Evolutionary conservation across 2,888 invertebrate genomes (phyloP).

Genomic region (Isotomurus palustris): DNA sequence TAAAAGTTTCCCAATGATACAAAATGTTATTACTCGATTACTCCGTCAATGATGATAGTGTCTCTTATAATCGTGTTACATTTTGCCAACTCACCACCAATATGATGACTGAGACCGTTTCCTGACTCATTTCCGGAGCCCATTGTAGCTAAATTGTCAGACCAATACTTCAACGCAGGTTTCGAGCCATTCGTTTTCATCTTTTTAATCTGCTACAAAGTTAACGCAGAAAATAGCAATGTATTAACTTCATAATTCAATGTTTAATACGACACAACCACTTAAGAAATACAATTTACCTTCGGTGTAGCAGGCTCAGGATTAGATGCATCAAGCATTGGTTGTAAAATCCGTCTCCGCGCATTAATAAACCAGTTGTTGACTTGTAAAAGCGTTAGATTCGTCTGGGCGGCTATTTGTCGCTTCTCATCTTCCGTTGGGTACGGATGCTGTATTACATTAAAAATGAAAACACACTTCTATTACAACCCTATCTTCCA

Average conservation of each 20-base stretch:
- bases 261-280: neutral
- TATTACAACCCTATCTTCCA: conserved; percentile 5
- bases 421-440: conserved; percentile 93
- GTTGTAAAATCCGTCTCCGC: conserved; percentile 80
- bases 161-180: conserved; percentile 68
- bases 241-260: conserved; percentile 5
- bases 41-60: no score
- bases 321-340: conserved; percentile 74
- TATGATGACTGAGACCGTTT: conserved; percentile 24
- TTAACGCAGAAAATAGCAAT: conserved; percentile 5
- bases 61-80: no score
- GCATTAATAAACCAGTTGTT: conserved; percentile 83
- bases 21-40: no score
- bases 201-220: conserved; percentile 49
- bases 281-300: conserved; percentile 30
- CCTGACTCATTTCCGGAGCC: conserved; percentile 16
- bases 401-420: conserved; percentile 80
- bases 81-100: no score
- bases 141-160: conserved; percentile 65
- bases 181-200: conserved; percentile 52
- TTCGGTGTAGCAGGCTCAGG: conserved; percentile 52
- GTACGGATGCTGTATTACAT: conserved; percentile 75
- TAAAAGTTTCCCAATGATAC: neutral
- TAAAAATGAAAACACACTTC: conserved; percentile 7
- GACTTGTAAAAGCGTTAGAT: conserved; percentile 62